These are phyloP conservation scores for Drosophila kanekoi DNA, from an alignment of 2,888 invertebrate genomes.

Conservation along the genomic window DNA sequence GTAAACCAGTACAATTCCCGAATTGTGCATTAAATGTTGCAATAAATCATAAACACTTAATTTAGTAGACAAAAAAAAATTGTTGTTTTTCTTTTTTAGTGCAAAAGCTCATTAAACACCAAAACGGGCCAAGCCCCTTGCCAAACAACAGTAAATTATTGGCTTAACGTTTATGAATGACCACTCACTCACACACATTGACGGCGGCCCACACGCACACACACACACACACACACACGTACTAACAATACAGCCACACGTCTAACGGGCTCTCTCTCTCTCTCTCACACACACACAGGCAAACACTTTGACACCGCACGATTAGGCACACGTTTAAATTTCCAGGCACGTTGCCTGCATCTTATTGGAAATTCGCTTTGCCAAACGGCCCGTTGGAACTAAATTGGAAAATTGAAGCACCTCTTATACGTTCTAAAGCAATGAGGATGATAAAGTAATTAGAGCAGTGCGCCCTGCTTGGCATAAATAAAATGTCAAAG, in stretches of 20 bases:
- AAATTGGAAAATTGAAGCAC: slow-evolving; percentile 75
- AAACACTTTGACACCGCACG: slow-evolving; percentile 13
- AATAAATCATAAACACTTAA: slow-evolving; percentile 63
- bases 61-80: slow-evolving; percentile 43
- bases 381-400: slow-evolving; percentile 40
- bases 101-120: slow-evolving; percentile 32
- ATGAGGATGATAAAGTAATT: slow-evolving; percentile 66
- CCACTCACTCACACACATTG: slow-evolving; percentile 27
- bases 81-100: slow-evolving; percentile 27
- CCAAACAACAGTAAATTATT: slow-evolving; percentile 59
- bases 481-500: slow-evolving; percentile 33
- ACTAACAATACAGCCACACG: background rate
- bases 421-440: slow-evolving; percentile 43
- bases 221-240: slow-evolving; percentile 3
- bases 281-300: background rate
- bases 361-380: slow-evolving; percentile 70
- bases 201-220: slow-evolving; percentile 9
- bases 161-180: slow-evolving; percentile 70
- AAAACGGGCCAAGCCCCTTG: slow-evolving; percentile 40
- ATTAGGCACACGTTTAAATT: slow-evolving; percentile 56
- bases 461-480: slow-evolving; percentile 40
- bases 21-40: slow-evolving; percentile 35
- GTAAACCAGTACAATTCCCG: slow-evolving; percentile 15
- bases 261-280: background rate
- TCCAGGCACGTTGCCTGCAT: slow-evolving; percentile 70